A percentile compares a stretch with the other conserved stretches of the same genome.
Conservation (phyloP, 2,113 vertebrate species). For the Pedionomus torquatus region DNA sequence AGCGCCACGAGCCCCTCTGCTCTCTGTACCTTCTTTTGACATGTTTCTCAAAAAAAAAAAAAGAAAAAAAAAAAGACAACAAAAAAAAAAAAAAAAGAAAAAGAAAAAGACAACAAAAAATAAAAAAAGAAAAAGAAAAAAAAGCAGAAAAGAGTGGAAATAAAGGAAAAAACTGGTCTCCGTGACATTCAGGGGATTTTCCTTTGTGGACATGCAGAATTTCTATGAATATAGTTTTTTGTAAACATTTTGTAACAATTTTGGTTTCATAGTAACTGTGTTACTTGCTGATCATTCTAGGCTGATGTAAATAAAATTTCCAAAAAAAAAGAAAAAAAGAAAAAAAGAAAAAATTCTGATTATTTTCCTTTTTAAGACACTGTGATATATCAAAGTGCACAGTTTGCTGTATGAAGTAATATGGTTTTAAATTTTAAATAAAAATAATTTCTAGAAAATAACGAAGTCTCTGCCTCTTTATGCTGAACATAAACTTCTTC, state of each 20-base stretch:
- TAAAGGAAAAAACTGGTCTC: slow-evolving; percentile 62
- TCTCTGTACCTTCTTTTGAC: slow-evolving; percentile 6
- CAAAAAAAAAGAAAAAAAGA: slow-evolving; percentile 71
- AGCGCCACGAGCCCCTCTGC: background rate
- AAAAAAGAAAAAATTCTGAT: slow-evolving; percentile 79
- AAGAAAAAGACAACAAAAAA: too few species aligned
- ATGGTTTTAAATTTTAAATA: slow-evolving; percentile 99
- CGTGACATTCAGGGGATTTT: slow-evolving; percentile 86
- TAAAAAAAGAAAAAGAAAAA: too few species aligned
- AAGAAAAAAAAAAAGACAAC: background rate
- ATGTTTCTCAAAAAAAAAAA: slow-evolving; percentile 61
- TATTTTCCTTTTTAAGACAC: slow-evolving; percentile 98
- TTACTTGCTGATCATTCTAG: slow-evolving; percentile 91
- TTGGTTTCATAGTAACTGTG: slow-evolving; percentile 97
- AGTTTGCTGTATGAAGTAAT: slow-evolving; percentile 99
- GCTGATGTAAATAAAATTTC: slow-evolving; percentile 85
- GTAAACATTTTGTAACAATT: slow-evolving; percentile 97
- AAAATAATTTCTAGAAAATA: slow-evolving; percentile 85
- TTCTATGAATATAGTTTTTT: slow-evolving; percentile 99
- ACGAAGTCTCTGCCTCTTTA: background rate
- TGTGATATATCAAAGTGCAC: slow-evolving; percentile 99
- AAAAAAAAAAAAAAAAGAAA: too few species aligned
- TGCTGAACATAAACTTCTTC: background rate
- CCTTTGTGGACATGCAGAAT: slow-evolving; percentile 94
- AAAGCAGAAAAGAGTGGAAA: slow-evolving; percentile 12